Percentiles rank a stretch among this genome's conserved stretches.
Evolutionary conservation across 2,797 vertebrate genomes (phyloP).

Genomic region (Sebastes miniatus): DNA sequence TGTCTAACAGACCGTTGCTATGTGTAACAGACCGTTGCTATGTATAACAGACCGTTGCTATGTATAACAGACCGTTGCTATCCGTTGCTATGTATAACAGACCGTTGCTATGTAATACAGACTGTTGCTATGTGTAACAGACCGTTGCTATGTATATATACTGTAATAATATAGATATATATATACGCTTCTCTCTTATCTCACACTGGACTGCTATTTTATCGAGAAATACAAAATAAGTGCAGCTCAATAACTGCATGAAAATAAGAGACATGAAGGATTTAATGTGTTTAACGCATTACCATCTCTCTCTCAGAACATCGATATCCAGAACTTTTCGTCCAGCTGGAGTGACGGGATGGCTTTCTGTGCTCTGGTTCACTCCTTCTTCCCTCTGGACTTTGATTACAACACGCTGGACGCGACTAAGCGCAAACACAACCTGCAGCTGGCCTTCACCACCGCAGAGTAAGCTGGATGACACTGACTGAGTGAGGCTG

Average conservation of each 20-base stretch:
- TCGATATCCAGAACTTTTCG: slow-evolving; percentile 97
- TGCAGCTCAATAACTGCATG: no score
- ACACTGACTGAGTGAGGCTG: neutral
- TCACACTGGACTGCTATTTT: neutral
- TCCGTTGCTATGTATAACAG: no score
- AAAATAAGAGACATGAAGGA: neutral
- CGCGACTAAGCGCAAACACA: slow-evolving; percentile 86
- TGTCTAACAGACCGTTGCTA: no score
- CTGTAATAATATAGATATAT: no score
- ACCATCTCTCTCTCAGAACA: slow-evolving; percentile 80
- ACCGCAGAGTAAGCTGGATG: slow-evolving; percentile 89
- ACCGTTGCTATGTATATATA: no score
- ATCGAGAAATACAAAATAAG: neutral
- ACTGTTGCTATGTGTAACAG: no score
- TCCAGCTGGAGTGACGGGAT: slow-evolving; percentile 95
- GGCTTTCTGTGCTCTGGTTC: slow-evolving; percentile 96
- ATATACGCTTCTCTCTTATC: neutral
- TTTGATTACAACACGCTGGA: slow-evolving; percentile 90
- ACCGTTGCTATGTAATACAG: no score
- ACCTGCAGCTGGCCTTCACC: slow-evolving; percentile 91
- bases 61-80: no score
- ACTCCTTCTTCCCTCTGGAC: slow-evolving; percentile 95
- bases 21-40: no score
- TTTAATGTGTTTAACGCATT: no score
- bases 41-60: no score